Evolutionary conservation across 2,888 invertebrate genomes (phyloP).

Genomic region (Phania funesta): DNA sequence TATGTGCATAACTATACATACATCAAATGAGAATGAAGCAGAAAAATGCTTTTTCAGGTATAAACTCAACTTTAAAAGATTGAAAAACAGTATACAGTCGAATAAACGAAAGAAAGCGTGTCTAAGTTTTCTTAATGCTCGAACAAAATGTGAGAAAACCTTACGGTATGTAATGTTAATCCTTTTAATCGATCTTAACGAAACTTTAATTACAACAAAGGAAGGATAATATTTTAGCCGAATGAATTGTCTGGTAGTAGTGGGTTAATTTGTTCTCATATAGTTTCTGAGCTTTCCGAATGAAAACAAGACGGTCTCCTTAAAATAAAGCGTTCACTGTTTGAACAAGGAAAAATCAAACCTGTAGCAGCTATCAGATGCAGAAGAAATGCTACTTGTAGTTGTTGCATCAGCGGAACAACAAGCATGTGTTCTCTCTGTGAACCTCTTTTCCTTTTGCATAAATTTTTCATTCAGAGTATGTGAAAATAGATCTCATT

Average conservation of each 20-base stretch:
- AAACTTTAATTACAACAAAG: too few relatives aligned
- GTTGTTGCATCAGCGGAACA: background rate
- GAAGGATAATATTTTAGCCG: too few relatives aligned
- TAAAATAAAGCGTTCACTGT: conserved; percentile 17
- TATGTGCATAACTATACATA: background rate
- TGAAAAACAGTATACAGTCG: background rate
- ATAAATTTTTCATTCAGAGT: conserved; percentile 39
- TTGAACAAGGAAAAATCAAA: background rate
- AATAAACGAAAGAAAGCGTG: background rate
- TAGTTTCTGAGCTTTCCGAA: background rate
- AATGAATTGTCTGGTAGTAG: too few relatives aligned
- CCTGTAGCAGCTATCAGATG: background rate
- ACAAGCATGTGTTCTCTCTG: conserved; percentile 62
- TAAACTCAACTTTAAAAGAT: background rate
- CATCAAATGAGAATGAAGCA: conserved; percentile 24
- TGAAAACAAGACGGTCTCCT: background rate
- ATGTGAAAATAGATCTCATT: conserved; percentile 71
- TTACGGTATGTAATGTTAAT: too few relatives aligned
- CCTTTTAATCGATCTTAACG: too few relatives aligned
- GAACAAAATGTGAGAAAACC: too few relatives aligned
- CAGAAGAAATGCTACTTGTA: background rate
- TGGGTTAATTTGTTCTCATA: too few relatives aligned
- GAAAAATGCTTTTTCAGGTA: conserved; percentile 27
- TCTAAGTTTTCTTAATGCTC: too few relatives aligned
- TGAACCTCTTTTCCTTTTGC: conserved; percentile 46